Evolutionary conservation across 1,140 invertebrate genomes (phyloP).

Genomic region (Drosophila suzukii): DNA sequence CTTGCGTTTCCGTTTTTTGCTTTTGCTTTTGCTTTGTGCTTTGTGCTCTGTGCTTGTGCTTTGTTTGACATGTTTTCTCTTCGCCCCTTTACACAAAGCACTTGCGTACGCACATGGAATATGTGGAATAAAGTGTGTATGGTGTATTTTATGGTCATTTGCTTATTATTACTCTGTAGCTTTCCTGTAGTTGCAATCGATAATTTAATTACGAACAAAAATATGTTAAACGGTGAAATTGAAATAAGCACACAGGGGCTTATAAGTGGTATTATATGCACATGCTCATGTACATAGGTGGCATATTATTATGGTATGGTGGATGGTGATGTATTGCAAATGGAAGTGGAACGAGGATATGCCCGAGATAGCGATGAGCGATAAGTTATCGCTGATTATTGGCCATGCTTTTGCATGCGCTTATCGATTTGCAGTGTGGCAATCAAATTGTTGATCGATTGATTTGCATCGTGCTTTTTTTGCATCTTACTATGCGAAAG

Average conservation of each 20-base stretch:
- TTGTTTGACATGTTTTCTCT: conserved; percentile 67
- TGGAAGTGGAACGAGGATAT: neutral
- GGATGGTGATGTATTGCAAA: neutral
- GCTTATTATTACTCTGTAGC: conserved; percentile 62
- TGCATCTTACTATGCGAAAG: neutral
- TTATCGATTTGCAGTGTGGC: conserved; percentile 6
- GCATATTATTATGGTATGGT: neutral
- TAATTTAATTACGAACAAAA: conserved; percentile 65
- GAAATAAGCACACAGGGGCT: conserved; percentile 16
- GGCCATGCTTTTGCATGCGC: neutral
- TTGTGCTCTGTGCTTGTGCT: conserved; percentile 37
- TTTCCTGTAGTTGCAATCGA: conserved; percentile 58
- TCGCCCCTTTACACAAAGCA: conserved; percentile 13
- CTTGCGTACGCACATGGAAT: conserved; percentile 3
- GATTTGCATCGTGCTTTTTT: neutral
- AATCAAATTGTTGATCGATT: conserved; percentile 8
- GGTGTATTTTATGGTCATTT: conserved; percentile 38
- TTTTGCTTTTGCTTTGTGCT: conserved; percentile 21
- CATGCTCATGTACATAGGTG: neutral
- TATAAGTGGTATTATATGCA: conserved; percentile 2
- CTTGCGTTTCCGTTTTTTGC: conserved; percentile 68
- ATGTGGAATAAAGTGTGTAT: conserved; percentile 17
- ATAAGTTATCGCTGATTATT: conserved; percentile 21
- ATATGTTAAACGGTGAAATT: conserved; percentile 49
- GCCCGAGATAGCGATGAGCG: conserved; percentile 7